These are phyloP conservation scores for Myotis vivesi DNA, from an alignment of 2,797 vertebrate genomes.

Conservation along the genomic window DNA sequence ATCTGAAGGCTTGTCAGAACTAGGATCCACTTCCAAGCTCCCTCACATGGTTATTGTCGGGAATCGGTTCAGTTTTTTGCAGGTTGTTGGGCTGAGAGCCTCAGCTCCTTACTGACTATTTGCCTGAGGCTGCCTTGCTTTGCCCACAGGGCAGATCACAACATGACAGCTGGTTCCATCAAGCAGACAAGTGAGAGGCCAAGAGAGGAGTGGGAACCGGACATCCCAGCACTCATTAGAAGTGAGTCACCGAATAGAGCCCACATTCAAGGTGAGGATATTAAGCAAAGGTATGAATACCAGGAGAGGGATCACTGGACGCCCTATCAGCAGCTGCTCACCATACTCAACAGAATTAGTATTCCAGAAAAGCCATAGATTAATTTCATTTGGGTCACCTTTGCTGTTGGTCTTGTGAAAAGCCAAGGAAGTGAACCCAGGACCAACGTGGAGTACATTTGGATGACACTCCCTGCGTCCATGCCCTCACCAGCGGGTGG, in stretches of 20 bases:
- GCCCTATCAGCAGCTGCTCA: neutral
- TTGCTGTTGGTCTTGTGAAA: neutral
- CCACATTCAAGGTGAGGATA: neutral
- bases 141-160: neutral
- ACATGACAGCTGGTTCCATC: neutral
- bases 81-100: neutral
- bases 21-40: neutral
- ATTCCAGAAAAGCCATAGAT: neutral
- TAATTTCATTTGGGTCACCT: neutral
- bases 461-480: neutral
- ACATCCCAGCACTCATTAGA: neutral
- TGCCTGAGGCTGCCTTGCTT: neutral
- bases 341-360: neutral
- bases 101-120: neutral
- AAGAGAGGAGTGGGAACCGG: no score
- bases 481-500: neutral
- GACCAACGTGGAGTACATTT: neutral
- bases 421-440: neutral
- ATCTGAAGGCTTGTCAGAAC: neutral
- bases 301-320: neutral
- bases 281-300: neutral
- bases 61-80: neutral
- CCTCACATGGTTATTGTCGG: neutral
- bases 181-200: neutral
- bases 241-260: neutral